A percentile compares a stretch with the other conserved stretches of the same genome.
Conservation (phyloP, 1,140 invertebrate species). For the Drosophila pectinifera region DNA sequence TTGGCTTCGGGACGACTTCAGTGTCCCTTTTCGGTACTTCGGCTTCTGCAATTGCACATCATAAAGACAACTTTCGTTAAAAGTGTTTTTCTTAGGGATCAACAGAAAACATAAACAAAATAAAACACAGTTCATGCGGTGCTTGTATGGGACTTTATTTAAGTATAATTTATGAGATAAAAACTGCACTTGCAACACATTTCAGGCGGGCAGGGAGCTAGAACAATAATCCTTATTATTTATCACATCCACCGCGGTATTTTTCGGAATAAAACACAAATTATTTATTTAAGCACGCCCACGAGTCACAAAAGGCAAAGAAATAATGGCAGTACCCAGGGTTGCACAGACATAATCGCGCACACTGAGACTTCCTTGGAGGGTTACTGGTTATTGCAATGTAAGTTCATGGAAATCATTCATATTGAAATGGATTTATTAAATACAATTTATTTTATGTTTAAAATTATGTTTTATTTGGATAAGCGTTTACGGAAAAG, state of each 20-base stretch:
- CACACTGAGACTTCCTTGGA: conserved; percentile 6
- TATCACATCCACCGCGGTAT: conserved; percentile 2
- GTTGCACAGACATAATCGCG: conserved; percentile 23
- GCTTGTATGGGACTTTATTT: conserved; percentile 25
- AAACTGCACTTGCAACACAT: conserved; percentile 16
- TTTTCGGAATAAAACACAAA: conserved; percentile 6
- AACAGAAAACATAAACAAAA: conserved; percentile 46
- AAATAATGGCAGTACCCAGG: conserved; percentile 52
- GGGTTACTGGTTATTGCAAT: not conserved
- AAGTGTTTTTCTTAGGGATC: not conserved
- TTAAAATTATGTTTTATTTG: too few species aligned
- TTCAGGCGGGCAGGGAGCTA: not conserved
- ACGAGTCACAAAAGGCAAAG: conserved; percentile 22
- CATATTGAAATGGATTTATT: not conserved
- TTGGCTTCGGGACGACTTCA: not conserved
- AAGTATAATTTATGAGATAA: not conserved
- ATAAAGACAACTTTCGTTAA: not conserved
- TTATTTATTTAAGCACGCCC: conserved; percentile 20
- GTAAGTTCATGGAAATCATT: not conserved
- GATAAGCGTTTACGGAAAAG: too few species aligned
- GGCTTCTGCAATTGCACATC: conserved; percentile 22
- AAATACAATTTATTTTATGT: too few species aligned
- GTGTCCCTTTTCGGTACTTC: not conserved
- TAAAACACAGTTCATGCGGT: conserved; percentile 45
- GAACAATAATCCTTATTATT: not conserved